Base-by-base conservation (phyloP, 2,888 invertebrate genomes). In the Cataglyphis albicans region DNA sequence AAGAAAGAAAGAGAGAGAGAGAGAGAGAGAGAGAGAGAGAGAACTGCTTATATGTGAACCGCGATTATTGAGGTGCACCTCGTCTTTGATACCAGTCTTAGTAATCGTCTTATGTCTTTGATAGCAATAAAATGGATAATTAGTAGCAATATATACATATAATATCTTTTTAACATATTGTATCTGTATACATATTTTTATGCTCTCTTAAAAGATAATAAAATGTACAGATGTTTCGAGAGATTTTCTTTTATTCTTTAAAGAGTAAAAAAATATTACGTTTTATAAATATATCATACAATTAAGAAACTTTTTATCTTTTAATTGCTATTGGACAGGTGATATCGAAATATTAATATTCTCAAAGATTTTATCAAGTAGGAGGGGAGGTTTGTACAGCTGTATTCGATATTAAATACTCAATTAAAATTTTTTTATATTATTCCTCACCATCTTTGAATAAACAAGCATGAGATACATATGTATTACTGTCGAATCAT, bases 11-110 rank as follows among this genome's bases (percentile, higher is more conserved):
- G 41, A 15, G 18, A 52, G 48, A 52, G 7, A 2, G 48, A 18
- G 18, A 21, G 21, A 21, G 21, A 25, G 25, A 25, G 1, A 52
- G 7, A 2, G 48, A 18, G 18, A 48, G n/a, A 41, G 10, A 41
- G 41, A 41, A 64, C 32, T 32, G 32, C 72, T 35, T 44, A 1
- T 9, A 21, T 21, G 29, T n/a, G 38, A 72, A 72, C 18, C 44
- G 21, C 44, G 41, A 68, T 70, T 70, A 52, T 52, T 18, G 9
- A 70, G 55, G 52, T 76, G 55, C 72, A 25, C n/a, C 35, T 78
- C 38, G 57, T 70, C 78, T 59, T 74, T 44, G 78, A 74, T 80
- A 59, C 15, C 41, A n/a, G 32, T 76, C 52, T 76, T 41, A 21
- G 38, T 38, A 21, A 29, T 35, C 15, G 52, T 70, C 70, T 38